Percentiles rank a stretch among this genome's conserved stretches.
Conservation (phyloP, 1,140 invertebrate genomes). For the Heliothis subflexa region DNA sequence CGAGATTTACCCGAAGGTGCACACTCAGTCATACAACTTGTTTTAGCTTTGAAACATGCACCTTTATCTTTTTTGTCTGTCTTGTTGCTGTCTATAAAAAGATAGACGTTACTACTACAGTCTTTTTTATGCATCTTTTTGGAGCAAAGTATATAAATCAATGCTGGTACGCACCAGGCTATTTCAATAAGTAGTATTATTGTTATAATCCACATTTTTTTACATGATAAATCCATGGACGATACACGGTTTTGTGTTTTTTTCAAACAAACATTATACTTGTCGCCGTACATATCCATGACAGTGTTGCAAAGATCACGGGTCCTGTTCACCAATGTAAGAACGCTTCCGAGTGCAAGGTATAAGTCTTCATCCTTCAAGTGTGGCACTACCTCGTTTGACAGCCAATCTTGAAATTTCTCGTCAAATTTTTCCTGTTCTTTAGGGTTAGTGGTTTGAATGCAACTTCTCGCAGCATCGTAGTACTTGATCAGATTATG, state of each 20-base stretch:
- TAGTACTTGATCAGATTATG: conserved; percentile 70
- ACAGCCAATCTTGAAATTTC: conserved; percentile 73
- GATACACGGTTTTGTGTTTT: background rate
- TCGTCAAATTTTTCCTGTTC: conserved; percentile 61
- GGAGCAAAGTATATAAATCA: conserved; percentile 62
- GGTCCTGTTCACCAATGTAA: conserved; percentile 67
- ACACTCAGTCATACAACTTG: background rate
- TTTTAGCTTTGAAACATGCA: background rate
- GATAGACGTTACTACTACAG: conserved; percentile 41
- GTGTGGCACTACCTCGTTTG: conserved; percentile 67
- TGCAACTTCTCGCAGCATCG: conserved; percentile 66
- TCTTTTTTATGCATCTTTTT: conserved; percentile 51
- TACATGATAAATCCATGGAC: conserved; percentile 53
- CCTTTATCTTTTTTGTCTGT: conserved; percentile 1
- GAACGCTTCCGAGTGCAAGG: conserved; percentile 65
- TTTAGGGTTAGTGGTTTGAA: conserved; percentile 49
- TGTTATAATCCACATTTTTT: conserved; percentile 65
- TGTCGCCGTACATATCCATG: conserved; percentile 45
- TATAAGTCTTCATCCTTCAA: conserved; percentile 73
- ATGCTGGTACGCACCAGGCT: conserved; percentile 72
- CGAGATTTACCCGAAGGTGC: background rate
- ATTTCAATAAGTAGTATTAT: conserved; percentile 73
- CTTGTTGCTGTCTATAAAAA: conserved; percentile 44
- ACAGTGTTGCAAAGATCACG: conserved; percentile 49
- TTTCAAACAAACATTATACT: background rate